phyloP scores from a whole-genome alignment of 2,888 invertebrate species.

The Lacanobia wlatinum region DNA sequence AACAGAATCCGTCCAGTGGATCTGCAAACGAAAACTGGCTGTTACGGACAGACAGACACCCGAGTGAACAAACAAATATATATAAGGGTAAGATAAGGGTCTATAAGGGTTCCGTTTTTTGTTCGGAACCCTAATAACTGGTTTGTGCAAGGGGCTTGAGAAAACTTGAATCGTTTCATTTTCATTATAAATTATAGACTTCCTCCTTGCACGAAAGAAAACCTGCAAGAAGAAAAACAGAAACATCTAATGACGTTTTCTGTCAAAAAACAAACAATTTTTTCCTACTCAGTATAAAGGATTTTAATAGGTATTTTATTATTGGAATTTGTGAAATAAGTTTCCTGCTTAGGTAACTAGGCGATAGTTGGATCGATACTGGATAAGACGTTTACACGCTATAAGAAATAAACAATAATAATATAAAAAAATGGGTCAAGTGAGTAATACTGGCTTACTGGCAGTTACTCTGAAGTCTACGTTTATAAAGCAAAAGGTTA shows the following conservation, averaged over 20 bases:
- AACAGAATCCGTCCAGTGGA: too few species aligned
- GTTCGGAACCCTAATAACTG: too few species aligned
- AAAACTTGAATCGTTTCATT: not conserved
- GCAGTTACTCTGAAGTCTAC: constrained; percentile 89
- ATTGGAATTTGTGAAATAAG: constrained; percentile 26
- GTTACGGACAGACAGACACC: too few species aligned
- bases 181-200: constrained; percentile 7
- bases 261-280: constrained; percentile 12
- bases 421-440: constrained; percentile 87
- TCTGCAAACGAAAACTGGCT: too few species aligned
- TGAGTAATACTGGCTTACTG: constrained; percentile 92
- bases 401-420: constrained; percentile 33
- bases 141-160: not conserved
- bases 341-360: constrained; percentile 72
- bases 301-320: constrained; percentile 19
- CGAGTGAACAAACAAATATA: too few species aligned
- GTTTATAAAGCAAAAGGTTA: constrained; percentile 78
- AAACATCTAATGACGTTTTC: not conserved
- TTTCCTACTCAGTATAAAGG: not conserved
- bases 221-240: not conserved
- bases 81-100: too few species aligned
- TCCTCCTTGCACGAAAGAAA: not conserved
- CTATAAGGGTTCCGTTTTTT: too few species aligned
- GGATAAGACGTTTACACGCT: constrained; percentile 7
- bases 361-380: constrained; percentile 81